Evolutionary conservation across 2,113 vertebrate genomes (phyloP).

Genomic region (Hippocampus zosterae): DNA sequence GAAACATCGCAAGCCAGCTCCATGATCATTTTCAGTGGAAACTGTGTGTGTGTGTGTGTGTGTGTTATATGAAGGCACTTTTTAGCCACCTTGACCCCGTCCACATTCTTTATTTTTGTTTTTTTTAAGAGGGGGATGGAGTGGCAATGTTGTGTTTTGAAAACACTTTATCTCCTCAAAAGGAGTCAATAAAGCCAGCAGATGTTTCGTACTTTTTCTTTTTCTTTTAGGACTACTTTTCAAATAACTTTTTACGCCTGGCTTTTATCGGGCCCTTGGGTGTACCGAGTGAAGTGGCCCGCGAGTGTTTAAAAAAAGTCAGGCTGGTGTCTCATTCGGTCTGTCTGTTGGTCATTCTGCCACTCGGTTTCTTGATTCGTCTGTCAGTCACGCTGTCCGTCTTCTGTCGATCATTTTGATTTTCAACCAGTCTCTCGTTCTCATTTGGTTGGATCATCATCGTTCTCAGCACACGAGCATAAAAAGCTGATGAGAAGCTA

Average conservation of each 20-base stretch:
- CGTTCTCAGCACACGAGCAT: neutral
- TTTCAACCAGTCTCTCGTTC: neutral
- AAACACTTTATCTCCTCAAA: slow-evolving; percentile 27
- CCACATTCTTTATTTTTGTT: slow-evolving; percentile 63
- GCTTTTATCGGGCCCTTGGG: neutral
- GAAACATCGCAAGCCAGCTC: slow-evolving; percentile 7
- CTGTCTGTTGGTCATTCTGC: neutral
- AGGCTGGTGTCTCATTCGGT: neutral
- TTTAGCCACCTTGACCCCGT: slow-evolving; percentile 28
- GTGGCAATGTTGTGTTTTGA: slow-evolving; percentile 35
- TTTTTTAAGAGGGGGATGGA: slow-evolving; percentile 42
- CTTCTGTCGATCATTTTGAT: neutral
- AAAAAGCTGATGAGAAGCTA: neutral
- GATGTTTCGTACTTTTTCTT: neutral
- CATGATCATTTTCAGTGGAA: slow-evolving; percentile 5
- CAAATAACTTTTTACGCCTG: neutral
- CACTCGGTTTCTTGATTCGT: neutral
- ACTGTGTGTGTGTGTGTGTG: slow-evolving; percentile 7
- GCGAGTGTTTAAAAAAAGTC: neutral
- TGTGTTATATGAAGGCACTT: slow-evolving; percentile 38
- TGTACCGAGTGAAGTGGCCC: neutral
- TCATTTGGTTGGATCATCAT: neutral
- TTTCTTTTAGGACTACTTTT: neutral
- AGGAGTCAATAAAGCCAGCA: neutral
- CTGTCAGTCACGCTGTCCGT: neutral